These are phyloP conservation scores for Corythornis cristatus DNA, from an alignment of 2,113 vertebrate species.

Conservation along the genomic window DNA sequence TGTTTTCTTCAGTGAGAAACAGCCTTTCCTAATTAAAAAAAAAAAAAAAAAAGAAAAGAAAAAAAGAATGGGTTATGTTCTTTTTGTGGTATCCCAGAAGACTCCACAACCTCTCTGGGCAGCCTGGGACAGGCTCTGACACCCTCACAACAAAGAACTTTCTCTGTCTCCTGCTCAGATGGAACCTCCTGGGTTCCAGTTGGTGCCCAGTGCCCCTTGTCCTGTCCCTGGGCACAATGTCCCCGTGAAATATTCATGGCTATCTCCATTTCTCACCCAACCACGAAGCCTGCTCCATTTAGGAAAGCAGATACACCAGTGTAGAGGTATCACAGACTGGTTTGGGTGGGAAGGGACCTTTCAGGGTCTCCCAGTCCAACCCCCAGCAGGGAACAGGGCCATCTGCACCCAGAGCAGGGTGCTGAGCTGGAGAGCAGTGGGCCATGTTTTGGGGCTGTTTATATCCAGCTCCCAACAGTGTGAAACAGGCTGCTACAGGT, in stretches of 20 bases:
- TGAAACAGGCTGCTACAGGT: neutral
- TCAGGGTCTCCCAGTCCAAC: neutral
- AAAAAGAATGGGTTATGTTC: neutral
- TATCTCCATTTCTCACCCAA: neutral
- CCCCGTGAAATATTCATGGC: neutral
- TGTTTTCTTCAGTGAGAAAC: slow-evolving; percentile 80
- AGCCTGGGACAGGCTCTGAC: too few species aligned
- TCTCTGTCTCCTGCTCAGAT: too few species aligned
- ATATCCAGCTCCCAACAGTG: neutral
- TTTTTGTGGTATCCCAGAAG: neutral
- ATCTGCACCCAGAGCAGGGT: neutral
- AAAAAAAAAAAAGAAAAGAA: slow-evolving; percentile 16
- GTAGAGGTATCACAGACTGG: neutral
- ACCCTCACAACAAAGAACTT: too few species aligned
- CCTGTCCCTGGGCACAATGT: too few species aligned
- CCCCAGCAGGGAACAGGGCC: neutral
- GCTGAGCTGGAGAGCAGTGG: neutral
- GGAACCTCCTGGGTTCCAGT: too few species aligned
- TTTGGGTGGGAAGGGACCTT: neutral
- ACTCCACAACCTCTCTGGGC: too few species aligned
- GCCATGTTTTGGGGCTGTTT: neutral
- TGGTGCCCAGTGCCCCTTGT: too few species aligned
- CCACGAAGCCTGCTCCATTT: neutral
- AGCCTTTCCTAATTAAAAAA: slow-evolving; percentile 72
- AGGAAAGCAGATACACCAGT: neutral